Evolutionary conservation across 2,888 invertebrate genomes (phyloP), one percentile per base, ranked within the genome.

Genomic region (Meghimatium bilineatum): DNA sequence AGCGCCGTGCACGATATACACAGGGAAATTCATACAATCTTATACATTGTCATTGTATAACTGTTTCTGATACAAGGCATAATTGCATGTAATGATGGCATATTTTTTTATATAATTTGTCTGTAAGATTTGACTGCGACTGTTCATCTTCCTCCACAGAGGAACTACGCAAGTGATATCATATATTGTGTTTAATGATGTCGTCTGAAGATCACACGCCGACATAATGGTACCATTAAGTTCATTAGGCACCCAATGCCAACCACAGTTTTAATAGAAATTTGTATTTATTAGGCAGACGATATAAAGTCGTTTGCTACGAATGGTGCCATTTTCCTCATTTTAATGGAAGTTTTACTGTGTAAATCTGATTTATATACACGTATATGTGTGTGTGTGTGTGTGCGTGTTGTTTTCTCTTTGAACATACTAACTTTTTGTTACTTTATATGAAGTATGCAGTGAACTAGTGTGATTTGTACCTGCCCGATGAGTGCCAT

Each of bases 1-100:
- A 66, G 49, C 67, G 78, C 49, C 66, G 67, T 78, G 78, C 67
- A 78, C 78, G 67, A 60, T 77, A 77, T 77, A 32, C 12, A 56
- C 78, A 78, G 78, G 78, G 67, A 78, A 49, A 38, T 63, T 63
- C 1, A 8, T 17, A 49, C n/a, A 78, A 44, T 44, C 44, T 49
- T 78, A 67, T 78, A 77, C 67, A 67, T 17, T 60, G 26, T 74
- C 49, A 63, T 76, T 66, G 67, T 76, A 60, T 71, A 29, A 71
- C 60, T 72, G 34, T 82, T 74, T 38, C 44, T 81, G 67, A 56
- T 3, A 36, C n/a, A 34, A 36, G 14, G 60, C 49, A 60, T 82
- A 75, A 82, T 71, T 74, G 63, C 63, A 38, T 26, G 63, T 36
- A 38, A 38, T 72, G 32, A 60, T 80, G 2, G 20, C 49, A 52